Conservation (phyloP, 2,888 invertebrate genomes). For the Epinotia ramella region DNA sequence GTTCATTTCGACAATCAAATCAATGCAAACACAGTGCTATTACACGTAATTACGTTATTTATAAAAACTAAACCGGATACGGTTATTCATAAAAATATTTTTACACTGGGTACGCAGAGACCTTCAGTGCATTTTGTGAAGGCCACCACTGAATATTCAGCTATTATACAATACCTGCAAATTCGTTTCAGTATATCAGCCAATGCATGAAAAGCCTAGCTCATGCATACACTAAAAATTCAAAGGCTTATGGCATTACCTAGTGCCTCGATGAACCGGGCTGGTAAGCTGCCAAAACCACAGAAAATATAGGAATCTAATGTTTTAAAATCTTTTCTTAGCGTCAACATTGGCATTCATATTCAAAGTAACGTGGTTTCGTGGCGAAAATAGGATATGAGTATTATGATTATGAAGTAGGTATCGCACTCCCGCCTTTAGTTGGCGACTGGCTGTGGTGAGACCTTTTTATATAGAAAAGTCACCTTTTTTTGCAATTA, state of each 20-base stretch:
- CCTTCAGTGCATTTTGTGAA: neutral
- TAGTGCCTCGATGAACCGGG: slow-evolving; percentile 9
- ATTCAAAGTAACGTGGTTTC: neutral
- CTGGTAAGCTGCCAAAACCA: slow-evolving; percentile 37
- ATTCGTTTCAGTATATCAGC: neutral
- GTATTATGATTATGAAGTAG: too few relatives aligned
- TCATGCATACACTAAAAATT: slow-evolving; percentile 29
- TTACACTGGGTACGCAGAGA: neutral
- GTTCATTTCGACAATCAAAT: neutral
- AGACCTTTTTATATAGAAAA: too few relatives aligned
- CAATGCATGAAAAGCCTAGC: neutral
- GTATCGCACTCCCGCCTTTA: too few relatives aligned
- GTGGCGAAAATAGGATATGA: neutral
- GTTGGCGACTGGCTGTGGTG: too few relatives aligned
- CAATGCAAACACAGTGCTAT: neutral
- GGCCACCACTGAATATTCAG: neutral
- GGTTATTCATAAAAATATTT: neutral
- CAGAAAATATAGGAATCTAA: slow-evolving; percentile 7
- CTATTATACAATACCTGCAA: neutral
- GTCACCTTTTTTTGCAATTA: too few relatives aligned
- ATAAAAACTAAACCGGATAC: neutral
- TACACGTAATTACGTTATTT: neutral
- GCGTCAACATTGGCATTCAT: neutral
- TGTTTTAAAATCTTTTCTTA: neutral
- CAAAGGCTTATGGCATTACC: slow-evolving; percentile 20